Evolutionary conservation across 2,797 vertebrate species (phyloP).

Genomic region (Phylloscopus collybita): DNA sequence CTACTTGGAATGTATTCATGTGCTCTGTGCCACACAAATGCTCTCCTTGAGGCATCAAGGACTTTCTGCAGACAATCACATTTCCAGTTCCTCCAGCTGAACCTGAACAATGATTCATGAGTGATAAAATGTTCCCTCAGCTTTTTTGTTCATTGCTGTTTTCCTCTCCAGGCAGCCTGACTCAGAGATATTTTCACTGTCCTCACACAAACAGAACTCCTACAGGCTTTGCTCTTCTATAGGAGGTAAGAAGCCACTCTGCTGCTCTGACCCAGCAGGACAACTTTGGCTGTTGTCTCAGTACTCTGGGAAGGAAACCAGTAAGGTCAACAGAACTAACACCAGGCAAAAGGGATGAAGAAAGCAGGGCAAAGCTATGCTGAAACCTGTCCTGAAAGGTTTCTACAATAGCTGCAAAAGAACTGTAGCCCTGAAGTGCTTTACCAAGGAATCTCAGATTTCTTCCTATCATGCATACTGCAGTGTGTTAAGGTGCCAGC

Average conservation of each 20-base stretch:
- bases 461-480: background rate
- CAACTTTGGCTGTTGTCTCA: background rate
- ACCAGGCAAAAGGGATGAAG: background rate
- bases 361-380: background rate
- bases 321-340: background rate
- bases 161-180: background rate
- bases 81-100: conserved; percentile 30
- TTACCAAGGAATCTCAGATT: background rate
- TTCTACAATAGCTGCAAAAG: background rate
- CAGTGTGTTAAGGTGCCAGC: background rate
- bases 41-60: background rate
- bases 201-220: background rate
- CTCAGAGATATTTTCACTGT: background rate
- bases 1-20: background rate
- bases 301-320: background rate
- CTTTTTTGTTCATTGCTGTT: background rate
- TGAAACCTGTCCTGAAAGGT: background rate
- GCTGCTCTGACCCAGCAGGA: background rate
- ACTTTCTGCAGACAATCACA: background rate
- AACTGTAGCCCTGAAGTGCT: background rate
- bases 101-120: background rate
- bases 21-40: background rate
- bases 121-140: background rate
- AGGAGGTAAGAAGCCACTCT: background rate
- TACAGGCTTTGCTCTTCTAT: background rate